Evolutionary conservation across 1,140 invertebrate genomes (phyloP), one percentile per base, ranked within the genome.

Genomic region (Drosophila dunni): DNA sequence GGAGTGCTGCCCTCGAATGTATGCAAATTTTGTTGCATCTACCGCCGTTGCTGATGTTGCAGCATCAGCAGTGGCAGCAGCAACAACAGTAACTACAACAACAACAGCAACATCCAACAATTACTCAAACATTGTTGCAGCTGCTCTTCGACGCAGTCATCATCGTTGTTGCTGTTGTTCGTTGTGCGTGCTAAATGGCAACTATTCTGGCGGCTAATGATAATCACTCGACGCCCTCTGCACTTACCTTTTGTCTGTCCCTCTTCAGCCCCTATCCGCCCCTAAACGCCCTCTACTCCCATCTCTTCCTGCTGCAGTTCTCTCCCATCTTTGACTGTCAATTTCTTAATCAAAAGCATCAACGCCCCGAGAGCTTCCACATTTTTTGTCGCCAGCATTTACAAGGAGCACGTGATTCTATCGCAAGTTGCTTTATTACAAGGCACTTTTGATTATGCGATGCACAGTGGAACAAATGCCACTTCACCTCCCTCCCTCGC

Each of bases 121-220:
- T 88, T 88, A 88, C 77, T 88, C 80, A 89, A 84, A 89, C 84
- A 88, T 89, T 89, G 83, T 88, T 80, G 80, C 84, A 79, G 61
- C 70, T 81, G 78, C 63, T 64, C 33, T 34, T 36, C 54, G 65
- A 20, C 57, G 42, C 7, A 58, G 58, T 36, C 61, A 63, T 38
- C 10, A 10, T 38, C 10, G 36, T 38, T 38, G 58, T 15, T 63
- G 63, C 38, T 45, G 67, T 67, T 50, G 73, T 60, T 77, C 73
- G 73, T 84, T 84, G 84, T 88, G 84, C 83, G 80, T 89, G 84
- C 79, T 80, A 83, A 88, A 88, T 89, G 84, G 84, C 73, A 78
- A 80, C 84, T 74, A 72, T 71, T 80, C 83, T 74, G 80, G 63
- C 69, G 80, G 76, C 80, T 88, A 88, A 88, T 80, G 84, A 88